Percentiles rank a stretch among this genome's conserved stretches.
phyloP scores from a whole-genome alignment of 2,113 vertebrate genomes.

The Herpailurus yagouaroundi region DNA sequence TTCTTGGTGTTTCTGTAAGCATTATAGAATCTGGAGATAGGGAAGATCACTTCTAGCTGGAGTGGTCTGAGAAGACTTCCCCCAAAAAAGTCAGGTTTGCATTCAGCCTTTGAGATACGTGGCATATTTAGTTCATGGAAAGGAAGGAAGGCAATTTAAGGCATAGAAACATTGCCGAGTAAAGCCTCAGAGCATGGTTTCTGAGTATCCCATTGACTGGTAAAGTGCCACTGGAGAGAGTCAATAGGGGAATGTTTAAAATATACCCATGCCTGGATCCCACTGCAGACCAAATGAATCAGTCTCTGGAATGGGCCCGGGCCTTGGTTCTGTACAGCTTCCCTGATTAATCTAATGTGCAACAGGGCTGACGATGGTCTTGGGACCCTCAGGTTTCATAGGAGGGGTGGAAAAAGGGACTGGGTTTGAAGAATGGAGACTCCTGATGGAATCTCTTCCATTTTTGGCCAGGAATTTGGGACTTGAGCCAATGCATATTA shows the following conservation, averaged over 20 bases:
- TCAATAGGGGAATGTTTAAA: background rate
- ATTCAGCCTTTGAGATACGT: conserved; percentile 18
- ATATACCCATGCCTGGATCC: background rate
- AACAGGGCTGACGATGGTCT: background rate
- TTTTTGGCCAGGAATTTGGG: background rate
- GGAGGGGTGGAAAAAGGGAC: background rate
- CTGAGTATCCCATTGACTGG: background rate
- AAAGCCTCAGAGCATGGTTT: background rate
- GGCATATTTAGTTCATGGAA: background rate
- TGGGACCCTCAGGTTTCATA: background rate
- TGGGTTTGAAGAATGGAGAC: background rate
- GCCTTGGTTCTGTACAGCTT: background rate
- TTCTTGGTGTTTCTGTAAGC: background rate
- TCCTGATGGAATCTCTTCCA: background rate
- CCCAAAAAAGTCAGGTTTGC: background rate
- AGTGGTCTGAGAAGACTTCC: background rate
- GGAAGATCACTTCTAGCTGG: background rate
- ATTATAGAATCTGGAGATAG: background rate
- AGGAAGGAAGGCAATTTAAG: background rate
- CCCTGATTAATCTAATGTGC: background rate
- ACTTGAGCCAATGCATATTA: background rate
- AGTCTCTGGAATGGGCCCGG: background rate
- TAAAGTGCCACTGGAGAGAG: background rate
- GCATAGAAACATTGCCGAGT: background rate
- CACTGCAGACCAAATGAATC: background rate